Conservation (phyloP, 2,113 vertebrate species). For the Terrapene triunguis region DNA sequence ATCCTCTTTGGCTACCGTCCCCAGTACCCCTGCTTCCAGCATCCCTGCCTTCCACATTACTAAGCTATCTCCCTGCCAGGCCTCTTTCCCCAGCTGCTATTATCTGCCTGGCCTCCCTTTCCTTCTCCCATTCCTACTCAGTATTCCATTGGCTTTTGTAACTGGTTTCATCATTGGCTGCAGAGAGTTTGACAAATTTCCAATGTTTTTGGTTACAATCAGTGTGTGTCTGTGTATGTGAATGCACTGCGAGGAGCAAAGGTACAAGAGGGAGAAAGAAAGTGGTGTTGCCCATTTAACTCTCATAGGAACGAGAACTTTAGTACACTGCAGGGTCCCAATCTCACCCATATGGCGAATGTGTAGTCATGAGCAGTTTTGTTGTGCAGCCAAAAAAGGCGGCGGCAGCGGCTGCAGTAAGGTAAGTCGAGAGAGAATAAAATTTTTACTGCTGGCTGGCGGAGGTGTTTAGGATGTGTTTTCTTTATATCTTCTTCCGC, state of each 20-base stretch:
- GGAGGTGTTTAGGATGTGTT: constrained; percentile 85
- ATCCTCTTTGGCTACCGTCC: neutral
- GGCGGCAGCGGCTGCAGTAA: constrained; percentile 51
- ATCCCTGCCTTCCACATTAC: fast-evolving
- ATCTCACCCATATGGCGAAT: constrained; percentile 42
- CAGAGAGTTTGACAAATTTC: fast-evolving
- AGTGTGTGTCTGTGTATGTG: fast-evolving
- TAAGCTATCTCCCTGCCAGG: neutral
- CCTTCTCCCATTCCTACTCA: neutral
- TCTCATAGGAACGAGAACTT: constrained; percentile 21
- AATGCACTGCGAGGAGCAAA: neutral
- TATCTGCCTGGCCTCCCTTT: neutral
- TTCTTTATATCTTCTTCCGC: constrained; percentile 87
- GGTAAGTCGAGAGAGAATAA: constrained; percentile 79
- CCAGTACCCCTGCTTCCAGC: neutral
- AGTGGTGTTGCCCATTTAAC: constrained; percentile 12
- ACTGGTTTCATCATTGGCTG: neutral
- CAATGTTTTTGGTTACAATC: neutral
- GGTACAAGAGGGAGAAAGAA: neutral
- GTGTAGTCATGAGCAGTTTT: constrained; percentile 35
- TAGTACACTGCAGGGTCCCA: neutral
- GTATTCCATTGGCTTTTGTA: fast-evolving
- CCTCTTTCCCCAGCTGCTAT: fast-evolving
- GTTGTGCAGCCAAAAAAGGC: constrained; percentile 64
- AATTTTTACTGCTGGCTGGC: constrained; percentile 81